Base-by-base conservation (phyloP, 2,888 invertebrate species). In the Aporophyla lueneburgensis region DNA sequence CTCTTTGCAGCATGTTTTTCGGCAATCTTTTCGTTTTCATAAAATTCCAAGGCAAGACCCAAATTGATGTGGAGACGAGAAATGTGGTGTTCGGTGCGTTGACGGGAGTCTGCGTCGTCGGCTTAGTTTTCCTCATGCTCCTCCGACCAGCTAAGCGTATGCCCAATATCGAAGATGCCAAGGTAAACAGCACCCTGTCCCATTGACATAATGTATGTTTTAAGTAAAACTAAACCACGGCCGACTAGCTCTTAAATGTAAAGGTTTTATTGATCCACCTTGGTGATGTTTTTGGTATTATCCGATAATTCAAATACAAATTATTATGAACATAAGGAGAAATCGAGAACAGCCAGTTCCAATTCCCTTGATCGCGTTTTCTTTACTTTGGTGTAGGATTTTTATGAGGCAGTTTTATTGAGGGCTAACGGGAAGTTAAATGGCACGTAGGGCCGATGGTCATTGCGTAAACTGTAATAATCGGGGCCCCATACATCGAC, bases 1-100 rank as follows among this genome's bases (percentile, higher is more conserved):
- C 90, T 86, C 46, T 88, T 97, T 97, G 86, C 96, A 99, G 99
- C 92, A 97, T 99, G 96, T 98, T 99, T 94, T 98, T 99, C 92
- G 99, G 99, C 73, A 99, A 99, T 93, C 96, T 99, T 51, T 99
- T 99, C 96, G 99, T 99, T 43, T 99, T 98, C 95, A 98, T 98
- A 93, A 98, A 98, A 93, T 99, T 99, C 95, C 98, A 98, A 97
- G 98, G 98, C 70, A 97, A 98, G 92, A 97, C 97, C 0, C 97
- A 97, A 72, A 99, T 99, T 59, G 98, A 98, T 83, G 91, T 95
- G 68, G 96, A 96, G 16, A 98, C 98, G 0, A 97, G 99, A 40
- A 97, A 97, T 67, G 94, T 98, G 4, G 98, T 99, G 10, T 99
- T 99, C 93, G 97, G 97, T 72, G 99, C 98, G 0, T 96, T 99